These are phyloP conservation scores for Jaculus jaculus DNA, from an alignment of 2,113 vertebrate species.

Conservation along the genomic window DNA sequence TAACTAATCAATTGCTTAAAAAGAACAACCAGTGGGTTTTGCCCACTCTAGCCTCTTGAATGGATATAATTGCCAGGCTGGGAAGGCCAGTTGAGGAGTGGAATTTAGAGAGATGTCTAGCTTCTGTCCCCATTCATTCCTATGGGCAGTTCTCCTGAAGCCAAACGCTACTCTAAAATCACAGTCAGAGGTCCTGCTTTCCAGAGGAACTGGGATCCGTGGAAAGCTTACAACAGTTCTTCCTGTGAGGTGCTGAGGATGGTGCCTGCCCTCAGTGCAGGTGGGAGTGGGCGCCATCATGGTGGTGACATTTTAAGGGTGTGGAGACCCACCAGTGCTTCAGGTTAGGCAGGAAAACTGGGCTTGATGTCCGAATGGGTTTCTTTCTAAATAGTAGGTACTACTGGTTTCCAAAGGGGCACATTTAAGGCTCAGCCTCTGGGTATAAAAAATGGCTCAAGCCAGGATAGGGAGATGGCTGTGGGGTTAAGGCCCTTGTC, in stretches of 20 bases:
- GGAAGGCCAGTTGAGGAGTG: neutral
- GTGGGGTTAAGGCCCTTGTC: no score
- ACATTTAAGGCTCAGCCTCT: neutral
- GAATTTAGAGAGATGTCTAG: neutral
- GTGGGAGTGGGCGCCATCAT: neutral
- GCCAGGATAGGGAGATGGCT: no score
- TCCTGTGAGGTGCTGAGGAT: neutral
- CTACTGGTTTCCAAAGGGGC: neutral
- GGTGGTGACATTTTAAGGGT: neutral
- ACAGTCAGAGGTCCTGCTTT: neutral
- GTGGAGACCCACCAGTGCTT: neutral
- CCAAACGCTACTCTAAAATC: neutral
- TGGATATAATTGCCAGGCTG: neutral
- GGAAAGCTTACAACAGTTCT: neutral
- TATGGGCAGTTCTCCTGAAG: neutral
- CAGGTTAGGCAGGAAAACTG: neutral
- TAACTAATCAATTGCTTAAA: no score
- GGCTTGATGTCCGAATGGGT: neutral
- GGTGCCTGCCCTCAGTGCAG: neutral
- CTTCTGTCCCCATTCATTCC: neutral
- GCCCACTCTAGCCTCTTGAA: neutral
- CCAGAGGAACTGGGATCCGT: neutral
- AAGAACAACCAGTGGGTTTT: neutral
- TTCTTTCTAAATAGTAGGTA: slow-evolving; percentile 25
- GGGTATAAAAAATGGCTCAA: neutral